Base-by-base conservation (phyloP, 2,113 vertebrate genomes). In the Thunnus thynnus region DNA sequence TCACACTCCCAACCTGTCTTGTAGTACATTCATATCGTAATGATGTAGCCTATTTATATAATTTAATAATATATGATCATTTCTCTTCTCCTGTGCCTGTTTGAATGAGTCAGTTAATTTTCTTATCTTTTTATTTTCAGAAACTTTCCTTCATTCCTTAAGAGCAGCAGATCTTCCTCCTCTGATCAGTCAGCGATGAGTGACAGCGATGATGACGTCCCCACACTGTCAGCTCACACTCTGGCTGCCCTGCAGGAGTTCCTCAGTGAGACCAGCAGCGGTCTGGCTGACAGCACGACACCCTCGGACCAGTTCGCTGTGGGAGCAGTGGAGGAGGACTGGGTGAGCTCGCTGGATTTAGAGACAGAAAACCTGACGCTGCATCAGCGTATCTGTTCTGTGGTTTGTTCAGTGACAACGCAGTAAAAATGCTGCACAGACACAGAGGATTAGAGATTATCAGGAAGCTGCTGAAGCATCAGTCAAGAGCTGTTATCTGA, bases 231-330 rank as follows among this genome's bases (percentile, higher is more conserved):
- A 2, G 93, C 96, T 17, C 93, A 95, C 18, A 79, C 97, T 0
- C 83, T 99, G 79, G 96, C 96, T 4, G 97, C 97, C 5, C 95
- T 99, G 86, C 97, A 96, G 86, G 97, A 98, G 79, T 99, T 99
- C 85, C 99, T 97, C 84, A 46, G 87, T 3, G 97, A 98, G 76
- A 95, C 93, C 74, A 87, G 93, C 76, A 83, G 89, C 9, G 87
- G 65, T 80, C 72, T 67, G 27, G 74, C 2, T 36, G 47, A 17
- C 20, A 46, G 72, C 76, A 0, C 69, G 10, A 54, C 85, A 0
- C 78, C 55, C 1, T 75, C 82, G 5, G 86, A 95, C 65, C 95
- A 90, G 70, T 97, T 95, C 12, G 80, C 90, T 18, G 68, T 97
- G 52, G 98, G 96, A 64, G 93, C 96, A 0, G 86, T 99, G 85